phyloP scores from a whole-genome alignment of 2,113 vertebrate genomes.

The Picathartes gymnocephalus region DNA sequence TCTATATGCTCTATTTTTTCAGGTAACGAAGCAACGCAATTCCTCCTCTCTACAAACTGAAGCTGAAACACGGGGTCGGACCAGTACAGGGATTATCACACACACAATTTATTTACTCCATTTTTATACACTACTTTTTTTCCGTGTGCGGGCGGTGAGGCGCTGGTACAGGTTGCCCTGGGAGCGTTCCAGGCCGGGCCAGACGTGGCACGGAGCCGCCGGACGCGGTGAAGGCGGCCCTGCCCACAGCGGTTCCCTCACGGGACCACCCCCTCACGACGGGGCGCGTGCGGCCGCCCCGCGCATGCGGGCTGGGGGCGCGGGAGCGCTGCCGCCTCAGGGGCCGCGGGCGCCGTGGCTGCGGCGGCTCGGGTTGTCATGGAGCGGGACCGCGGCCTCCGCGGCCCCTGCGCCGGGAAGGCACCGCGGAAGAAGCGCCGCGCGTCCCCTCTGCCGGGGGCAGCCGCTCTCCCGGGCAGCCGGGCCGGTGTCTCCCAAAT shows the following conservation, averaged over 20 bases:
- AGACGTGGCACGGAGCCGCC: neutral
- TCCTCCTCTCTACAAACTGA: neutral
- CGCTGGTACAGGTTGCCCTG: no score
- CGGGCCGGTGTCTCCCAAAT: neutral
- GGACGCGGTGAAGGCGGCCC: accelerated
- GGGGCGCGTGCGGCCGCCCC: neutral
- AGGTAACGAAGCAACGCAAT: neutral
- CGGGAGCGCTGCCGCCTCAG: neutral
- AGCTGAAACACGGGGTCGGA: neutral
- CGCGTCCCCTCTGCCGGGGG: neutral
- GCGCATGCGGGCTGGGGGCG: neutral
- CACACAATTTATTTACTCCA: neutral
- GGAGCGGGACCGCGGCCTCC: neutral
- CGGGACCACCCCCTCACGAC: accelerated
- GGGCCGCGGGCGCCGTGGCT: neutral
- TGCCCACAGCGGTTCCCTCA: accelerated
- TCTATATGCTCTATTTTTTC: no score
- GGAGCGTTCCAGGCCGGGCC: accelerated
- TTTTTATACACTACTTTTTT: neutral
- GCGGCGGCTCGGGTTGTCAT: accelerated
- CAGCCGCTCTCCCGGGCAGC: neutral
- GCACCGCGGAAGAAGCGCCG: neutral
- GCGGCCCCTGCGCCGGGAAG: neutral
- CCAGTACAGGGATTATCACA: neutral
- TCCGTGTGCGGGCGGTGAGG: no score